Evolutionary conservation across 2,113 vertebrate genomes (phyloP).

Genomic region (Romanogobio albipinnatus): DNA sequence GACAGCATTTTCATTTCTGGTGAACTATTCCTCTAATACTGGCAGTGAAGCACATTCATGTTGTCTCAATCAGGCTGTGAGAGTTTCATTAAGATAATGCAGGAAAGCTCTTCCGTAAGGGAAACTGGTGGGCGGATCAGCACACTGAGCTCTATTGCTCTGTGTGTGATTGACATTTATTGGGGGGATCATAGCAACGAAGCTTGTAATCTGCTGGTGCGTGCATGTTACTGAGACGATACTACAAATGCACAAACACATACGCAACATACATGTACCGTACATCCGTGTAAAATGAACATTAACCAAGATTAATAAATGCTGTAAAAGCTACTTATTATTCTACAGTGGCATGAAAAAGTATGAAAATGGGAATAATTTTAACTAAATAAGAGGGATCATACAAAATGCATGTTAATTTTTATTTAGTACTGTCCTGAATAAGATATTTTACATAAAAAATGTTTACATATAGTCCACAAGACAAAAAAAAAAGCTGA

Average conservation of each 20-base stretch:
- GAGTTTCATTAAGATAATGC: slow-evolving; percentile 42
- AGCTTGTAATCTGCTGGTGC: slow-evolving; percentile 19
- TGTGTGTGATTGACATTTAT: slow-evolving; percentile 21
- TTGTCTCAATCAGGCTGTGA: slow-evolving; percentile 2
- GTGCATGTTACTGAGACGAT: not conserved
- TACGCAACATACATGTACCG: not conserved
- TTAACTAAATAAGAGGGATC: too few species aligned
- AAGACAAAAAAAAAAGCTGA: too few species aligned
- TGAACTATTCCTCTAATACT: not conserved
- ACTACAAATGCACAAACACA: not conserved
- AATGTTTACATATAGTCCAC: too few species aligned
- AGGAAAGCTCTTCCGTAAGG: slow-evolving; percentile 23
- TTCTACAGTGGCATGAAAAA: too few species aligned
- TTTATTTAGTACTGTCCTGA: too few species aligned
- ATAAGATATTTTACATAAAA: too few species aligned
- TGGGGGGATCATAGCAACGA: not conserved
- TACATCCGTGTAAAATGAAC: not conserved
- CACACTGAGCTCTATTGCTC: slow-evolving; percentile 5
- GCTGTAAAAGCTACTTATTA: too few species aligned
- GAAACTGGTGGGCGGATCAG: slow-evolving; percentile 10
- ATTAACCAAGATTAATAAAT: too few species aligned
- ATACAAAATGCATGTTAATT: too few species aligned
- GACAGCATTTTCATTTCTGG: not conserved
- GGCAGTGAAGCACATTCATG: not conserved
- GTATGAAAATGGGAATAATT: too few species aligned